Evolutionary conservation across 2,888 invertebrate genomes (phyloP).

Genomic region (Sthenelais limicola): DNA sequence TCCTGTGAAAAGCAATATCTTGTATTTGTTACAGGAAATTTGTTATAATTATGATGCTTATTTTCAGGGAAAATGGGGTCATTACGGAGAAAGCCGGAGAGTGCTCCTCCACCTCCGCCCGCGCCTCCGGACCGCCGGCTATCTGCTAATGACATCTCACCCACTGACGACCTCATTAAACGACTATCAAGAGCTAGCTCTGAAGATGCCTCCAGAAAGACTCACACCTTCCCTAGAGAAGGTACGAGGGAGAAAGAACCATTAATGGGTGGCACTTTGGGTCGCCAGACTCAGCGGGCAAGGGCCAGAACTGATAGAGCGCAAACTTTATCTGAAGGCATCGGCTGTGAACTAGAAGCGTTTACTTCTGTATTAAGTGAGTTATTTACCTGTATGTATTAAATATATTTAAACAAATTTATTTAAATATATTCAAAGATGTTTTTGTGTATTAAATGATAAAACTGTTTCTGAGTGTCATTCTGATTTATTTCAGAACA

Average conservation of each 20-base stretch:
- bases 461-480: too few species aligned
- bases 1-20: not conserved
- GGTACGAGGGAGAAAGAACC: not conserved
- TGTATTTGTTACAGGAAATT: not conserved
- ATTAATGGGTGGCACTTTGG: not conserved
- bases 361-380: not conserved
- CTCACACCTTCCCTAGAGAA: conserved; percentile 11
- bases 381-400: not conserved
- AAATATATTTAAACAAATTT: too few species aligned
- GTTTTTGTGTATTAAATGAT: not conserved
- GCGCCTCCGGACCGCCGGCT: not conserved
- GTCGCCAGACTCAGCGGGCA: not conserved
- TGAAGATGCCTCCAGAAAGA: not conserved
- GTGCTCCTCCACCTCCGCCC: conserved; percentile 22
- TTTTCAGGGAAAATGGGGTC: not conserved
- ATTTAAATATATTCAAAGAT: not conserved
- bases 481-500: conserved; percentile 5
- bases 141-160: conserved; percentile 25
- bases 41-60: not conserved
- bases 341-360: not conserved
- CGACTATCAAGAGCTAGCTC: conserved; percentile 9
- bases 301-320: not conserved
- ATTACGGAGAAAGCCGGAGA: conserved; percentile 3
- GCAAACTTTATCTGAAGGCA: conserved; percentile 19
- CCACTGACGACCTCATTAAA: conserved; percentile 5